Percentiles rank a stretch among this genome's conserved stretches.
phyloP scores from a whole-genome alignment of 2,113 vertebrate species.

The Geococcyx californianus region DNA sequence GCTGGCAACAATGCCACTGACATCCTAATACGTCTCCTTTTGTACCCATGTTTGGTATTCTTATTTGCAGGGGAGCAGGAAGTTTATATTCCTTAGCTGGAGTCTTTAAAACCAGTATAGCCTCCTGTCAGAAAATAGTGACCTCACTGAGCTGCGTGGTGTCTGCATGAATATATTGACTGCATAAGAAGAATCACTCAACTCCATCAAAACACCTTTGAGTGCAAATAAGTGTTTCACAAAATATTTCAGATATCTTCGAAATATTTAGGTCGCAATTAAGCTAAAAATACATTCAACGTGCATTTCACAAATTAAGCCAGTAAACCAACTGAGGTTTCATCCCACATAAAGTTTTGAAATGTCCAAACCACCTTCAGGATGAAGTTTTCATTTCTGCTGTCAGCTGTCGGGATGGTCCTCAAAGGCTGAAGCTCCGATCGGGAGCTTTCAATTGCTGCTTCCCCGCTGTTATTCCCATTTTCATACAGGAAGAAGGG shows the following conservation, averaged over 20 bases:
- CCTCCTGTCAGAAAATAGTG: neutral
- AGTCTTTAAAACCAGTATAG: neutral
- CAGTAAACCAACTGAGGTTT: neutral
- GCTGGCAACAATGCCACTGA: neutral
- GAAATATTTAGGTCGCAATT: slow-evolving; percentile 38
- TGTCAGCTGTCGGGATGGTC: neutral
- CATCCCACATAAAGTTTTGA: neutral
- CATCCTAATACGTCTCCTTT: slow-evolving; percentile 1
- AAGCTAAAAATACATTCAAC: neutral
- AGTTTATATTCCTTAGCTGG: neutral
- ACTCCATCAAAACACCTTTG: neutral
- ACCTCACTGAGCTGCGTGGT: neutral
- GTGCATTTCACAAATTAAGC: neutral
- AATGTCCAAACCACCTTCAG: neutral
- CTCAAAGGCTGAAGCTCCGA: neutral
- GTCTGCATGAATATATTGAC: neutral
- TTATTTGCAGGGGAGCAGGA: neutral
- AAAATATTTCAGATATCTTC: neutral
- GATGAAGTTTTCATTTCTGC: slow-evolving; percentile 10
- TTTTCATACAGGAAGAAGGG: neutral
- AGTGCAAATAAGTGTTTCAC: slow-evolving; percentile 16
- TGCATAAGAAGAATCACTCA: neutral
- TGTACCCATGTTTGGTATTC: neutral
- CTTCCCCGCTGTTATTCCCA: neutral
- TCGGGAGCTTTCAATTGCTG: neutral